These are phyloP conservation scores for Fulmarus glacialis DNA, from an alignment of 2,113 vertebrate genomes.

Conservation along the genomic window DNA sequence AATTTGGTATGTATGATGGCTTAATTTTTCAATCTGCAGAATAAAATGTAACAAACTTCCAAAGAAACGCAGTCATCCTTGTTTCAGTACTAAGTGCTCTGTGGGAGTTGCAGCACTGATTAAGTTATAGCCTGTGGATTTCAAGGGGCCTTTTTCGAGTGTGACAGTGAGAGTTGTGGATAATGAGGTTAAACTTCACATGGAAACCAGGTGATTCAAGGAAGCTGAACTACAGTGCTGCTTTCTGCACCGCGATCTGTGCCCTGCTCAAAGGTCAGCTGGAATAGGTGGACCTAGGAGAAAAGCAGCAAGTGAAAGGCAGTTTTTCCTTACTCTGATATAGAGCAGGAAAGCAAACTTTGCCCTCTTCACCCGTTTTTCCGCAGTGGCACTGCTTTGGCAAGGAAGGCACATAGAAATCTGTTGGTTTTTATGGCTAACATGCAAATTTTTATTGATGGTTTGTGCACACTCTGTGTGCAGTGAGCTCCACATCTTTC, in stretches of 20 bases:
- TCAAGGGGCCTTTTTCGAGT: neutral
- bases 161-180: neutral
- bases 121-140: neutral
- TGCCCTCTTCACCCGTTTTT: neutral
- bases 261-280: neutral
- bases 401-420: neutral
- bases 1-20: conserved; percentile 4
- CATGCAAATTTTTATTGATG: neutral
- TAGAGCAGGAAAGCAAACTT: neutral
- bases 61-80: conserved; percentile 3
- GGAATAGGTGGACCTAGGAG: neutral
- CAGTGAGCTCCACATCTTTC: neutral
- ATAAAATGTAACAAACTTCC: conserved; percentile 14
- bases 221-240: neutral
- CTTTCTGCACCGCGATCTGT: neutral
- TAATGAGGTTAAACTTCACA: conserved; percentile 20
- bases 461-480: neutral
- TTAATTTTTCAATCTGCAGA: conserved; percentile 26
- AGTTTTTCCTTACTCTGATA: neutral
- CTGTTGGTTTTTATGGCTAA: neutral
- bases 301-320: neutral
- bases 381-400: neutral
- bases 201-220: neutral
- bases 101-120: conserved; percentile 15
- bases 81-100: conserved; percentile 9